phyloP scores from a whole-genome alignment of 53 echinoderm and acorn worm genomes.

The Zoroaster sp. region DNA sequence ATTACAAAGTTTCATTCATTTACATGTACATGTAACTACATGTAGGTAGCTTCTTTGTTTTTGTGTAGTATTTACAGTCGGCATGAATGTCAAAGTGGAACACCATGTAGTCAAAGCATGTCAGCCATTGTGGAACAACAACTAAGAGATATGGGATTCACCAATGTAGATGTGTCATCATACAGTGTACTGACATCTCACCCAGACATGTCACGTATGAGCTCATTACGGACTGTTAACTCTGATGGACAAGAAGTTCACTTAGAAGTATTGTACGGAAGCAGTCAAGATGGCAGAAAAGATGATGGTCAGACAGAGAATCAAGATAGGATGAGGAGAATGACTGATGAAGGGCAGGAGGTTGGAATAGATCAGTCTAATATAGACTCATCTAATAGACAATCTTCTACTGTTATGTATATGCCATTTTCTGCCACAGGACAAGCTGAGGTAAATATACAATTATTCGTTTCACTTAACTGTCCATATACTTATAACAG shows the following conservation, averaged over 20 bases:
- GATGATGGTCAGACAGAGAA: not conserved
- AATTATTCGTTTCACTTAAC: too few relatives aligned
- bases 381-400: not conserved
- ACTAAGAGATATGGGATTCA: conserved; percentile 8
- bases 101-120: conserved; percentile 50
- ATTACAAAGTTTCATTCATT: not conserved
- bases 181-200: conserved; percentile 48
- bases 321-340: not conserved
- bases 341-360: not conserved
- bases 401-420: conserved; percentile 27
- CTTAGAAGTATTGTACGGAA: conserved; percentile 28
- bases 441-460: conserved; percentile 17
- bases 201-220: conserved; percentile 28
- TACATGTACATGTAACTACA: not conserved
- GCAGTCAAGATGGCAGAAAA: not conserved
- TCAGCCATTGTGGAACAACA: not conserved
- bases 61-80: not conserved
- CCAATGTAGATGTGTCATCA: conserved; percentile 21
- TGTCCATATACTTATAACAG: too few relatives aligned
- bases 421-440: conserved; percentile 48
- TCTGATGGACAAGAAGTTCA: conserved; percentile 7
- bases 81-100: not conserved
- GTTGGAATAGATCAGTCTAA: not conserved
- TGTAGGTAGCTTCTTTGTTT: not conserved
- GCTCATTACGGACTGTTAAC: conserved; percentile 14